Percentiles rank a stretch among this genome's conserved stretches.
Evolutionary conservation across 2,888 invertebrate species (phyloP).

Genomic region (Bellardia bayeri): DNA sequence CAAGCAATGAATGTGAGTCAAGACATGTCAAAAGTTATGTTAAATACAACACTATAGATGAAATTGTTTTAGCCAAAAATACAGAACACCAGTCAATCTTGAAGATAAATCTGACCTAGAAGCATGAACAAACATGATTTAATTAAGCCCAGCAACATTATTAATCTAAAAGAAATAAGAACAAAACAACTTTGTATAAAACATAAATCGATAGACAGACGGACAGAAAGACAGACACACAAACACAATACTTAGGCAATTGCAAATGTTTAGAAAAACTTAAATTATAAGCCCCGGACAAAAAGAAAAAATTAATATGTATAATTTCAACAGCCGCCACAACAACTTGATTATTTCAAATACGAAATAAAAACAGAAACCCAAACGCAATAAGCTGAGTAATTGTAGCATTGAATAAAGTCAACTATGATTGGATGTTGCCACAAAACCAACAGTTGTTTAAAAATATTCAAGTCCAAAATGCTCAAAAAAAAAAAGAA

Average conservation of each 20-base stretch:
- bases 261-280: slow-evolving; percentile 47
- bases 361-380: slow-evolving; percentile 16
- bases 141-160: slow-evolving; percentile 54
- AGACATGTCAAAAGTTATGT: slow-evolving; percentile 64
- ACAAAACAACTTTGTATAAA: slow-evolving; percentile 29
- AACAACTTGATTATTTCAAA: slow-evolving; percentile 56
- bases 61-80: slow-evolving; percentile 27
- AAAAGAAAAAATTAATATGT: slow-evolving; percentile 9
- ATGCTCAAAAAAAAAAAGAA: neutral
- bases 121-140: slow-evolving; percentile 65
- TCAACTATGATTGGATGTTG: slow-evolving; percentile 41
- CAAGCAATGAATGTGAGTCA: slow-evolving; percentile 39
- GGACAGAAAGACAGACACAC: slow-evolving; percentile 5
- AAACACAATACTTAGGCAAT: slow-evolving; percentile 39
- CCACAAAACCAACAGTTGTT: slow-evolving; percentile 30
- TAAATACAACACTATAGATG: slow-evolving; percentile 33
- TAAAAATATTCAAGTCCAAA: slow-evolving; percentile 13
- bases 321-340: slow-evolving; percentile 52
- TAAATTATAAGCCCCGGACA: slow-evolving; percentile 56
- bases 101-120: slow-evolving; percentile 71
- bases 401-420: slow-evolving; percentile 55
- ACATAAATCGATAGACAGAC: slow-evolving; percentile 40
- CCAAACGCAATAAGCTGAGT: slow-evolving; percentile 59
- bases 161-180: slow-evolving; percentile 40
- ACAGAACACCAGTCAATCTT: slow-evolving; percentile 53